phyloP scores from a whole-genome alignment of 2,888 invertebrate genomes.

The Cephus spinipes region DNA sequence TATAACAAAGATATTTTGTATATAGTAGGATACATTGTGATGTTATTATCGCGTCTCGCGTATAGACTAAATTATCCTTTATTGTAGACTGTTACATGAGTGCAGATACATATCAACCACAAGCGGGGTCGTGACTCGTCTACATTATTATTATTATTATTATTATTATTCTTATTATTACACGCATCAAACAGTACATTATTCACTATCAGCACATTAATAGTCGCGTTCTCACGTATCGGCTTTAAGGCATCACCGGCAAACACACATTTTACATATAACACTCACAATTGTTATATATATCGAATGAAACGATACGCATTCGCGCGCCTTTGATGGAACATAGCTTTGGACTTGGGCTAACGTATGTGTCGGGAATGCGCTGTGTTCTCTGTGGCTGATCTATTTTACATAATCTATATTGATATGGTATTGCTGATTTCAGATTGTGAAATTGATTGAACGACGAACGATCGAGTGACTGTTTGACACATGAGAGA shows the following conservation, averaged over 20 bases:
- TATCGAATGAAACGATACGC: constrained; percentile 1
- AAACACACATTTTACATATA: neutral
- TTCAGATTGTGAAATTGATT: neutral
- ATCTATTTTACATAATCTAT: neutral
- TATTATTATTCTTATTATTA: constrained; percentile 3
- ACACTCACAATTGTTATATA: neutral
- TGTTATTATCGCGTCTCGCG: neutral
- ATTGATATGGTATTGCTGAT: neutral
- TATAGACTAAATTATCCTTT: neutral
- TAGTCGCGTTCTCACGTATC: neutral
- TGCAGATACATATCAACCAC: neutral
- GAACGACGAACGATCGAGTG: constrained; percentile 3
- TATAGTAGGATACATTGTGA: neutral
- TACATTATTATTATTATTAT: neutral
- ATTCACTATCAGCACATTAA: constrained; percentile 1
- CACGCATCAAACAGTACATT: neutral
- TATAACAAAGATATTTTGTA: neutral
- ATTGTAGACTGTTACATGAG: neutral
- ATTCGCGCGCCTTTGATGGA: constrained; percentile 12
- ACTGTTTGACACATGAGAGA: neutral
- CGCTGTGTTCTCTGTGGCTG: constrained; percentile 20
- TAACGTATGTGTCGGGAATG: constrained; percentile 21
- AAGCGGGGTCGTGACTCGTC: neutral
- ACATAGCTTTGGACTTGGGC: constrained; percentile 19
- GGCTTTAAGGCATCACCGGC: neutral